phyloP scores from a whole-genome alignment of 2,888 invertebrate species.

The Hypena proboscidalis region DNA sequence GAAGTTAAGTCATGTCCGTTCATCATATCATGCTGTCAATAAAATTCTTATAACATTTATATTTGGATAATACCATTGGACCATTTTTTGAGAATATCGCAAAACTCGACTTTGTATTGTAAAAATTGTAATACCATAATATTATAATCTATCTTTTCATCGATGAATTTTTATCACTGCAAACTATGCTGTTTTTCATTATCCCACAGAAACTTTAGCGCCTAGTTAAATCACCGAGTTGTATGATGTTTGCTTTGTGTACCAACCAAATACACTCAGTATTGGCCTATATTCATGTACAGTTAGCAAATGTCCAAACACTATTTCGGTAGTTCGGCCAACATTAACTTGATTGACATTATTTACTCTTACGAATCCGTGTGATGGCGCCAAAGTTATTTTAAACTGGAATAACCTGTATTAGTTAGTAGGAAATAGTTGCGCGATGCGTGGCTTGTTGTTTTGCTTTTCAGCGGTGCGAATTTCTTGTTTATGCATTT shows the following conservation, averaged over 20 bases:
- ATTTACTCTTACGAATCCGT: slow-evolving; percentile 41
- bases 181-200: no score
- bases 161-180: no score
- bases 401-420: slow-evolving; percentile 33
- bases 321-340: slow-evolving; percentile 37
- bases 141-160: no score
- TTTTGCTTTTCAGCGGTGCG: neutral
- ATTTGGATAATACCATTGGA: no score
- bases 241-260: neutral
- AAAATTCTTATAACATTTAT: no score
- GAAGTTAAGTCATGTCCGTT: no score
- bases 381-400: slow-evolving; percentile 44
- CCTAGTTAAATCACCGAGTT: no score
- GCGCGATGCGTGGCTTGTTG: slow-evolving; percentile 4
- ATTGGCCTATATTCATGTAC: slow-evolving; percentile 21
- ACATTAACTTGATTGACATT: slow-evolving; percentile 48
- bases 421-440: slow-evolving; percentile 29
- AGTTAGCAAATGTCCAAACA: slow-evolving; percentile 28
- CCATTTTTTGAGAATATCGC: no score
- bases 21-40: no score
- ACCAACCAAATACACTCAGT: slow-evolving; percentile 6
- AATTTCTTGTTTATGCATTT: neutral
- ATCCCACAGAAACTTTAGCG: no score
- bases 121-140: no score
- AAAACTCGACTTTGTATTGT: no score